These are phyloP conservation scores for Pipa parva DNA, from an alignment of 2,113 vertebrate genomes.

Conservation along the genomic window DNA sequence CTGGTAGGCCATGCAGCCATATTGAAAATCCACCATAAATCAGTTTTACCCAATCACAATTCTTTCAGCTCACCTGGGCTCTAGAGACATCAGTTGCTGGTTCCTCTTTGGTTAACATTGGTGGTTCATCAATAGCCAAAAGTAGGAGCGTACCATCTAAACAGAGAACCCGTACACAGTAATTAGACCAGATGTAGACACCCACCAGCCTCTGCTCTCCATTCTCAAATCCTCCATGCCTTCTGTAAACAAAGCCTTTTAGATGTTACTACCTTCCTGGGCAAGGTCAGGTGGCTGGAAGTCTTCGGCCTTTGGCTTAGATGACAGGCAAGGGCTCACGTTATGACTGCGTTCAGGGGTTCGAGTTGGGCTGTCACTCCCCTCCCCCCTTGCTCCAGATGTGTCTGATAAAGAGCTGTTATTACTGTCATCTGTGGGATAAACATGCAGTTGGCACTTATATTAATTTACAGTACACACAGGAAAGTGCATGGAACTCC, in stretches of 20 bases:
- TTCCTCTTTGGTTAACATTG: conserved; percentile 56
- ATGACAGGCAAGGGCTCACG: conserved; percentile 44
- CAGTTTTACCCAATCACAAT: not conserved
- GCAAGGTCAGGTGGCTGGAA: conserved; percentile 49
- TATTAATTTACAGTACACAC: no score
- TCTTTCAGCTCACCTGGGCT: conserved; percentile 50
- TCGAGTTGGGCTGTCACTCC: conserved; percentile 49
- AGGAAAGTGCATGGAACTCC: no score
- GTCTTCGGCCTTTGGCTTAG: conserved; percentile 48
- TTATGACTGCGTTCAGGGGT: conserved; percentile 53
- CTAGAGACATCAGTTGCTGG: conserved; percentile 52
- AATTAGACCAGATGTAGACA: no score
- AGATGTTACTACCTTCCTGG: conserved; percentile 53
- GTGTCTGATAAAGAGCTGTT: conserved; percentile 54
- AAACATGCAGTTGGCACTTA: no score
- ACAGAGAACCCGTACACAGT: not conserved
- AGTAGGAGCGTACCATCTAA: not conserved
- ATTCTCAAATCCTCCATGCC: no score
- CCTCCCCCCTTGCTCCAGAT: conserved; percentile 50
- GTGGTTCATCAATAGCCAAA: not conserved
- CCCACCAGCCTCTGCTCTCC: no score
- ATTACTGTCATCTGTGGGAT: conserved; percentile 48
- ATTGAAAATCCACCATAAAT: conserved; percentile 12
- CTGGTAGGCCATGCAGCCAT: not conserved
- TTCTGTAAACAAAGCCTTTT: no score